A percentile compares a stretch with the other conserved stretches of the same genome.
Evolutionary conservation across 2,888 invertebrate genomes (phyloP).

Genomic region (Agrilus mali): DNA sequence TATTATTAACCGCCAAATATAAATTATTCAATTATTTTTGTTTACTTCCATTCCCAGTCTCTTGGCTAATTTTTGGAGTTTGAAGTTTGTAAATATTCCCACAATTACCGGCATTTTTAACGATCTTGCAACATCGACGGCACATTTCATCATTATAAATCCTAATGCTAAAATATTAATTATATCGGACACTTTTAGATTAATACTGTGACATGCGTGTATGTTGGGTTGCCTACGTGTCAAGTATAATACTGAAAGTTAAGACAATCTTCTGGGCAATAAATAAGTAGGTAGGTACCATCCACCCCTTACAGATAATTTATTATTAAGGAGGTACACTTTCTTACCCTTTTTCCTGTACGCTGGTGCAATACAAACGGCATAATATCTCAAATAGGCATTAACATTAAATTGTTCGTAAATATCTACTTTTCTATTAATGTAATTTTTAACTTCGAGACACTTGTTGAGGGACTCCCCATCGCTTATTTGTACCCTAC

Average conservation of each 20-base stretch:
- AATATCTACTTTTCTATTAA: conserved; percentile 27
- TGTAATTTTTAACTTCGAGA: conserved; percentile 19
- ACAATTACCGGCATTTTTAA: conserved; percentile 23
- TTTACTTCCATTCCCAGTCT: conserved; percentile 24
- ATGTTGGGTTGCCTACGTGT: no score
- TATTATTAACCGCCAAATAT: no score
- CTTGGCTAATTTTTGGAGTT: conserved; percentile 24
- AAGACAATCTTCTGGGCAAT: no score
- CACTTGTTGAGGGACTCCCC: conserved; percentile 27
- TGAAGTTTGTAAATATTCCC: conserved; percentile 23
- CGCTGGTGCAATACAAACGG: conserved; percentile 24
- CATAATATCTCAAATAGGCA: conserved; percentile 23
- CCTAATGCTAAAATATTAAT: conserved; percentile 19
- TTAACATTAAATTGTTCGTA: conserved; percentile 25
- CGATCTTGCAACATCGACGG: conserved; percentile 25
- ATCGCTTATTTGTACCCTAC: conserved; percentile 21
- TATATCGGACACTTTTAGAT: no score
- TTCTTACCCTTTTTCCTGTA: conserved; percentile 21
- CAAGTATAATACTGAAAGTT: no score
- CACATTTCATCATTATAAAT: conserved; percentile 19
- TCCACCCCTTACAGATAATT: no score
- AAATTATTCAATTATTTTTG: no score
- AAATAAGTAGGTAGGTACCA: neutral
- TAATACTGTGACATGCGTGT: no score
- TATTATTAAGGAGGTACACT: no score